Evolutionary conservation across 2,888 invertebrate species (phyloP).

Genomic region (Caenorhabditis zanzibari): DNA sequence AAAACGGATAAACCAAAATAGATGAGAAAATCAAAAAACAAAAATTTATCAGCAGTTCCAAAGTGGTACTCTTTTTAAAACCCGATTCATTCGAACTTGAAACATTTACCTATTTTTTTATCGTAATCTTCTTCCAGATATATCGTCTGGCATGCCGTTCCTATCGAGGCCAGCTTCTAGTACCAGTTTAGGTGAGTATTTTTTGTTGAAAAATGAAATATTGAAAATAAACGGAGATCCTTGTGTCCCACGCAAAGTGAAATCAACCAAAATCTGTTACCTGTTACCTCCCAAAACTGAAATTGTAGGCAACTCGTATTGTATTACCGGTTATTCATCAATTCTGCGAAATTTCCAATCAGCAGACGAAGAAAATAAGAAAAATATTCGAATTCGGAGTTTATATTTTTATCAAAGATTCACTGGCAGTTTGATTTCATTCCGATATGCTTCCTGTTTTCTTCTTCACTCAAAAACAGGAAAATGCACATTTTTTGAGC

Average conservation of each 20-base stretch:
- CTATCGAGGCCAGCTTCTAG: constrained; percentile 52
- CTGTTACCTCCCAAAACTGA: background rate
- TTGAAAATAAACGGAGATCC: background rate
- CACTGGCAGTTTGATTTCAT: background rate
- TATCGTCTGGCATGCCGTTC: constrained; percentile 42
- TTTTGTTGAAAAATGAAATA: background rate
- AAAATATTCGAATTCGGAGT: background rate
- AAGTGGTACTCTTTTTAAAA: too few relatives aligned
- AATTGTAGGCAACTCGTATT: constrained; percentile 7
- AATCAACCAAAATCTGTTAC: background rate
- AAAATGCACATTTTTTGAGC: constrained; percentile 30
- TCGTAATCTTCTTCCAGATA: constrained; percentile 32
- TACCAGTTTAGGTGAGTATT: constrained; percentile 54
- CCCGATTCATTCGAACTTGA: too few relatives aligned
- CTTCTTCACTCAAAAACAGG: constrained; percentile 19
- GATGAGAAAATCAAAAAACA: too few relatives aligned
- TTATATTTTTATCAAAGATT: background rate
- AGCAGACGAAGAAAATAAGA: background rate
- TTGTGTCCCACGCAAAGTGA: background rate
- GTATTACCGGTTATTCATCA: constrained; percentile 19
- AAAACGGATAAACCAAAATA: too few relatives aligned
- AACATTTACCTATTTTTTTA: too few relatives aligned
- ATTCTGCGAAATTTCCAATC: background rate
- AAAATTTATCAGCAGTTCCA: too few relatives aligned
- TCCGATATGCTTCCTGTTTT: constrained; percentile 22